These are phyloP conservation scores for Mizuhopecten yessoensis DNA, from an alignment of 1,140 invertebrate species.

Conservation along the genomic window DNA sequence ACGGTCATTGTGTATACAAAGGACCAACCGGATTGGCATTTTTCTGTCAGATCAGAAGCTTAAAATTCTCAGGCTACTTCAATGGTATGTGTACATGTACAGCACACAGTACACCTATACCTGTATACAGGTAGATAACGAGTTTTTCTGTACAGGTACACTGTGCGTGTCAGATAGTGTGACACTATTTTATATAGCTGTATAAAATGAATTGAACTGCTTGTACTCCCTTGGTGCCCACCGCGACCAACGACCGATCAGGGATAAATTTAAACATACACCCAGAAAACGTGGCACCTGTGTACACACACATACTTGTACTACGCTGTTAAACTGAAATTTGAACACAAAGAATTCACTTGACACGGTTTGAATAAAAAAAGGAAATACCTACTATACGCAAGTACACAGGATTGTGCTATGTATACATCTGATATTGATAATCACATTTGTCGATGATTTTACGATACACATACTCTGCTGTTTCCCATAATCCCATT, in stretches of 20 bases:
- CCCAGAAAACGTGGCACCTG: background rate
- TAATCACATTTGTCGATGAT: no score
- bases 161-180: background rate
- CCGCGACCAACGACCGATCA: background rate
- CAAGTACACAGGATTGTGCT: background rate
- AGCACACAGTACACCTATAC: background rate
- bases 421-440: no score
- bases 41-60: conserved; percentile 22
- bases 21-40: background rate
- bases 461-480: background rate
- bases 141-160: conserved; percentile 10
- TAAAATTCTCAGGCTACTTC: conserved; percentile 27
- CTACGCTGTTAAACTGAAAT: background rate
- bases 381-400: background rate
- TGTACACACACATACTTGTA: background rate
- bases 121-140: conserved; percentile 29
- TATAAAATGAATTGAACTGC: conserved; percentile 26
- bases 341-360: background rate
- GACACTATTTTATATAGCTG: background rate
- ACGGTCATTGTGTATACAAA: background rate
- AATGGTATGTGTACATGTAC: background rate
- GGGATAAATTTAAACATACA: background rate
- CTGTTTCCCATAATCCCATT: background rate
- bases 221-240: background rate
- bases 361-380: background rate